Evolutionary conservation across 2,797 vertebrate genomes (phyloP).

Genomic region (Bradypus variegatus): DNA sequence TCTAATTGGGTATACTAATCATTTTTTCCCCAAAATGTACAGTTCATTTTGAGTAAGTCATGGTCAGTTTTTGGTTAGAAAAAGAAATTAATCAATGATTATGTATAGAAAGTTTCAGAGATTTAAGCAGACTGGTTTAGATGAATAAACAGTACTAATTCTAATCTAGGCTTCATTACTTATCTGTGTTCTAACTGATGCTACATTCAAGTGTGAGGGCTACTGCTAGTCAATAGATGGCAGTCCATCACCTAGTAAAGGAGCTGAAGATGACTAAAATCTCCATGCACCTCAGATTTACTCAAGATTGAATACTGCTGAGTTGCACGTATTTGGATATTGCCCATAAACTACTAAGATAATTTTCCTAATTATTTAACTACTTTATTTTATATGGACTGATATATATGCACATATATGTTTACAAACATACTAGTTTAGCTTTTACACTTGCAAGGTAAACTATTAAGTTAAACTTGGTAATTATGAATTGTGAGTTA

Average conservation of each 20-base stretch:
- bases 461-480: conserved; percentile 39
- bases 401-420: neutral
- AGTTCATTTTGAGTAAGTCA: conserved; percentile 22
- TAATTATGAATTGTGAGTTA: conserved; percentile 28
- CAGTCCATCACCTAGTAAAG: conserved; percentile 76
- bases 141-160: conserved; percentile 45
- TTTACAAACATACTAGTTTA: neutral
- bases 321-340: conserved; percentile 56
- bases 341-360: conserved; percentile 11
- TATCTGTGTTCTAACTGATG: conserved; percentile 58
- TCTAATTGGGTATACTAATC: neutral
- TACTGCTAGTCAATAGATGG: conserved; percentile 77
- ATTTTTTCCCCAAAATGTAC: neutral
- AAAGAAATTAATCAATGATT: conserved; percentile 49
- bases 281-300: conserved; percentile 52
- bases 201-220: conserved; percentile 62
- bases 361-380: conserved; percentile 17
- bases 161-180: conserved; percentile 44
- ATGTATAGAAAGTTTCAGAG: conserved; percentile 51
- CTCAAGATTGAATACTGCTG: conserved; percentile 58
- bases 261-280: conserved; percentile 57
- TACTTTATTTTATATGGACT: conserved; percentile 34
- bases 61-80: conserved; percentile 17
- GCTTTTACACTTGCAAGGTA: conserved; percentile 10
- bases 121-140: conserved; percentile 54